Base-by-base conservation (phyloP, 1,140 invertebrate species). In the Drosophila micromelanica region DNA sequence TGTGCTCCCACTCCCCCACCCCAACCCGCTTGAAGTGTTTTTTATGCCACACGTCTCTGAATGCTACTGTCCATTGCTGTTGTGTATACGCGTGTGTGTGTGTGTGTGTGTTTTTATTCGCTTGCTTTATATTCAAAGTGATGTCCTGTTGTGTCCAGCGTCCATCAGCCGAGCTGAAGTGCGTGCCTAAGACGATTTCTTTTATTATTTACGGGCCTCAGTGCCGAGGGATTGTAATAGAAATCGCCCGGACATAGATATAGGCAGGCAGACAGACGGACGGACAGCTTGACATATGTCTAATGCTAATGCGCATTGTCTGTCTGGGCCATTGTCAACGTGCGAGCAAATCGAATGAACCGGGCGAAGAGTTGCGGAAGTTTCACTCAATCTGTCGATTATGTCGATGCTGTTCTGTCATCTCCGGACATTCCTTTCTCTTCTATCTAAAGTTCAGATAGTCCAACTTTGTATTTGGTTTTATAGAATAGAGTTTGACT, bases 61-160 rank as follows among this genome's bases (percentile, higher is more conserved):
- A 48, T 37, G 49, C 12, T 11, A 37, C 32, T 38, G 37, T 51
- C 38, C 67, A 65, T 72, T 72, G 69, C 43, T 57, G 60, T 65
- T 56, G 30, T 54, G 23, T 20, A 13, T 32, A 15, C 11, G 40
- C 27, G 42, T 40, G 27, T 42, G 55, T 43, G 63, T 52, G 46
- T 59, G 61, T 40, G 57, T 68, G 76, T 59, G 61, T 55, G 57
- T 61, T 87, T 86, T 86, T 86, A 86, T 86, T 78, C 75, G 75
- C 82, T 86, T 86, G 82, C 82, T 86, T 86, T 86, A 86, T 86
- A 86, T 86, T 86, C 82, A 86, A 86, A 86, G 82, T 86, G 82
- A 86, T 86, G 82, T 86, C 82, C 82, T 87, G 76, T 80, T 65
- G 49, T 69, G 63, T 67, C 62, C 46, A 61, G 59, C 80, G 82